Conservation (phyloP, 2,888 invertebrate species). For the Stenotaenia linearis region DNA sequence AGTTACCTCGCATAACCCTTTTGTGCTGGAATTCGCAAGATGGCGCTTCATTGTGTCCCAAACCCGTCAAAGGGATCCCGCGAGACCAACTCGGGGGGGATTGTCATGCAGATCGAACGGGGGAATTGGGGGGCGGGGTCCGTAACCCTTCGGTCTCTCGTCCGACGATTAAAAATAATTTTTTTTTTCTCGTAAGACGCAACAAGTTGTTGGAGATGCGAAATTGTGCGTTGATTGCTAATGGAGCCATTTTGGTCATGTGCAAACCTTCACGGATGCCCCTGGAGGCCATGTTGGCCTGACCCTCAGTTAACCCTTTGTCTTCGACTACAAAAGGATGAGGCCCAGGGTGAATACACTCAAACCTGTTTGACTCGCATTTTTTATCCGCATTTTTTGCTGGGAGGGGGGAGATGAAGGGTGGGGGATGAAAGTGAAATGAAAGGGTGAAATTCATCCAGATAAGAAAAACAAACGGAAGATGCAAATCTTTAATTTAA, state of each 20-base stretch:
- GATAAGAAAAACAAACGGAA: not conserved
- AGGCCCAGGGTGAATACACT: conserved; percentile 23
- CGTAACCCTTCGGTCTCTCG: not conserved
- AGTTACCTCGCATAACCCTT: conserved; percentile 16
- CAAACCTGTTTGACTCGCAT: conserved; percentile 19
- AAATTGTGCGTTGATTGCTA: conserved; percentile 6
- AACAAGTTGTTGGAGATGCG: not conserved
- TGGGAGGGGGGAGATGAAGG: not conserved
- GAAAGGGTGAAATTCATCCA: not conserved
- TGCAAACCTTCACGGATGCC: conserved; percentile 20
- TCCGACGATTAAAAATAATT: too few species aligned
- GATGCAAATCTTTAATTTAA: too few species aligned
- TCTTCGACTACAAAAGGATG: conserved; percentile 23
- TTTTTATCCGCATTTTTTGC: not conserved
- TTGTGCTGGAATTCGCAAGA: not conserved
- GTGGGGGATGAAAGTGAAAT: not conserved
- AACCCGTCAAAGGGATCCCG: conserved; percentile 11
- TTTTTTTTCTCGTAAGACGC: not conserved
- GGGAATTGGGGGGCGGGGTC: not conserved
- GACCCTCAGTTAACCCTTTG: conserved; percentile 26
- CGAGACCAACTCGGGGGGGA: not conserved
- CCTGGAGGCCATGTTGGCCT: conserved; percentile 23
- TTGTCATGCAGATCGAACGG: conserved; percentile 13
- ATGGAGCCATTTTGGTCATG: conserved; percentile 26
- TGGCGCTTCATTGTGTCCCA: conserved; percentile 1